phyloP scores from a whole-genome alignment of 2,113 vertebrate species.

The Erythrocebus patas region DNA sequence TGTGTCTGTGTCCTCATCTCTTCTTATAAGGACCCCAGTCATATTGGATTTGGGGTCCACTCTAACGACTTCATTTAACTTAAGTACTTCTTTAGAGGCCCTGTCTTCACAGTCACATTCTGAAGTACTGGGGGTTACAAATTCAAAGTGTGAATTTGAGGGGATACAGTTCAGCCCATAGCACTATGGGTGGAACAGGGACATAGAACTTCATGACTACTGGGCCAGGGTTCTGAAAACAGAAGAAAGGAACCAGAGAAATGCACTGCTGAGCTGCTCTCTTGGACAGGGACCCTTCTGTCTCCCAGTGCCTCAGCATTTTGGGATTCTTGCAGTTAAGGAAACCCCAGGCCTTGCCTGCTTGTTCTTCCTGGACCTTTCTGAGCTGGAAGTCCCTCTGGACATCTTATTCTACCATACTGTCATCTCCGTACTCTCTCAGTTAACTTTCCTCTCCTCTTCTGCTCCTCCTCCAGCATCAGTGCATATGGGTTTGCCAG shows the following conservation, averaged over 20 bases:
- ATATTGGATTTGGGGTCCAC: background rate
- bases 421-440: too few species aligned
- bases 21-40: background rate
- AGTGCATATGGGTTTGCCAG: rapidly evolving
- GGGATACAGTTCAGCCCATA: background rate
- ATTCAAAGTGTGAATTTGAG: background rate
- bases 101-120: background rate
- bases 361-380: background rate
- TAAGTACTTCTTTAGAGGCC: background rate
- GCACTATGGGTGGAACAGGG: rapidly evolving
- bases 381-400: background rate
- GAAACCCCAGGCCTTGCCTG: background rate
- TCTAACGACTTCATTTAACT: background rate
- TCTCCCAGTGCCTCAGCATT: rapidly evolving
- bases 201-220: rapidly evolving
- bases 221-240: background rate
- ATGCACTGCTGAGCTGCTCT: background rate
- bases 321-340: too few species aligned
- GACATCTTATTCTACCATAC: rapidly evolving
- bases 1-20: background rate
- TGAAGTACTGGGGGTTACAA: background rate
- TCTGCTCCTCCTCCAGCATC: background rate
- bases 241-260: background rate
- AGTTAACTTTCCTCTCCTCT: too few species aligned
- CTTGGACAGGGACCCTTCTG: rapidly evolving